These are phyloP conservation scores for Rhinoraja longicauda DNA, from an alignment of 2,797 vertebrate species.

Conservation along the genomic window DNA sequence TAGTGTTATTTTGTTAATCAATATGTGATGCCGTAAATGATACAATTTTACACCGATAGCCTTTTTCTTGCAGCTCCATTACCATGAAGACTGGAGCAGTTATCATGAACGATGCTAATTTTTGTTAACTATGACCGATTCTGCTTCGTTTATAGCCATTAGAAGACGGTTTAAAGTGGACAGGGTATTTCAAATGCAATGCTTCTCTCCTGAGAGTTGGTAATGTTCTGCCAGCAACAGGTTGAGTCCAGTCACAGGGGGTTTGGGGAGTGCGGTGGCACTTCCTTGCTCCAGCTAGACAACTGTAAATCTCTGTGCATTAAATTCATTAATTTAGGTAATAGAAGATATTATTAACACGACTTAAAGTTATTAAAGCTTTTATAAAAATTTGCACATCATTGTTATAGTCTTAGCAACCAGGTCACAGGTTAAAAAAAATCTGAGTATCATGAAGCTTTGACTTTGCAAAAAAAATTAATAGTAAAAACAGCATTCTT, in stretches of 20 bases:
- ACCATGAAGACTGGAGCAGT: neutral
- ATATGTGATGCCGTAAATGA: neutral
- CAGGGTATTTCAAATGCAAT: neutral
- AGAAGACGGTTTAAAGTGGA: neutral
- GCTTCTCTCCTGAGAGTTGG: neutral
- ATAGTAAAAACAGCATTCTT: neutral
- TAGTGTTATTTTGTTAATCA: neutral
- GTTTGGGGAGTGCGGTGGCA: neutral
- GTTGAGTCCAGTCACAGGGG: neutral
- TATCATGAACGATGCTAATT: neutral
- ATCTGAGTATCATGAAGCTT: neutral
- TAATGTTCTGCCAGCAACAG: too few species aligned
- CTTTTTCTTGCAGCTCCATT: neutral
- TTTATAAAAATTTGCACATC: neutral
- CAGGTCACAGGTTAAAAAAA: neutral
- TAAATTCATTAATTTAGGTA: neutral
- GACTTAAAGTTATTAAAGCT: slow-evolving; percentile 14
- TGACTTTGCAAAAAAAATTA: neutral
- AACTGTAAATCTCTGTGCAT: neutral
- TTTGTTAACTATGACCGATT: neutral
- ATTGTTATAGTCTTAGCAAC: neutral
- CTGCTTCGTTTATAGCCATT: too few species aligned
- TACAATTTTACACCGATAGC: neutral
- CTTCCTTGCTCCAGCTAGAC: neutral
- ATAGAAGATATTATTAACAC: neutral